phyloP scores from a whole-genome alignment of 2,888 invertebrate genomes.

The Diloba caeruleocephala region DNA sequence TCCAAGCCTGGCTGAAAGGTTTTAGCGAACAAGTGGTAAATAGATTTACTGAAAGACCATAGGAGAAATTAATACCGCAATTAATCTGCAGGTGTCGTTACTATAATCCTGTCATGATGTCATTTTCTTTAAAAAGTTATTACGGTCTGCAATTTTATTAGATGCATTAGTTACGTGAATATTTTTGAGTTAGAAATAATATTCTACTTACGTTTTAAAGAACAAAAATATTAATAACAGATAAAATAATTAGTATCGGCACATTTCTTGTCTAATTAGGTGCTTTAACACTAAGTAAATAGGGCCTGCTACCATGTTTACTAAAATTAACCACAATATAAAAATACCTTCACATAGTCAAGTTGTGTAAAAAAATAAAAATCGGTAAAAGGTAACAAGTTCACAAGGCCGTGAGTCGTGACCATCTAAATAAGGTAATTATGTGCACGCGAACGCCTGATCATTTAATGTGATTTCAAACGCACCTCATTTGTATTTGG shows the following conservation, averaged over 20 bases:
- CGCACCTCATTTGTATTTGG: constrained; percentile 35
- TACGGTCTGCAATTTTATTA: no score
- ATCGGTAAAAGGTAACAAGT: constrained; percentile 17
- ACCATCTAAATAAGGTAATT: constrained; percentile 45
- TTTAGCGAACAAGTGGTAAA: constrained; percentile 11
- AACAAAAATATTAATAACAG: no score
- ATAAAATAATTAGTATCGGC: no score
- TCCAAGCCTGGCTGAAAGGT: constrained; percentile 42
- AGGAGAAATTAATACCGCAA: background rate
- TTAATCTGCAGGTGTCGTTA: background rate
- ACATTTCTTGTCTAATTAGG: no score
- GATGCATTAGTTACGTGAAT: no score
- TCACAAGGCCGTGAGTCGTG: constrained; percentile 24
- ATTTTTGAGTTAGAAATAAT: no score
- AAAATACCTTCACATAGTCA: background rate
- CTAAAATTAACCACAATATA: no score
- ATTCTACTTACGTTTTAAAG: no score
- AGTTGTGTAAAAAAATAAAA: background rate
- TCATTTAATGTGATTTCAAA: constrained; percentile 52
- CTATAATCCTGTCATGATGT: background rate
- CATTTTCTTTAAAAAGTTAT: no score
- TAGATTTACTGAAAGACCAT: constrained; percentile 7
- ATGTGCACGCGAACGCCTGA: constrained; percentile 66
- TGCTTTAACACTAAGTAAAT: no score
- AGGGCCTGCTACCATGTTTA: no score